Base-by-base conservation (phyloP, 2,113 vertebrate species). In the Scatophagus argus region DNA sequence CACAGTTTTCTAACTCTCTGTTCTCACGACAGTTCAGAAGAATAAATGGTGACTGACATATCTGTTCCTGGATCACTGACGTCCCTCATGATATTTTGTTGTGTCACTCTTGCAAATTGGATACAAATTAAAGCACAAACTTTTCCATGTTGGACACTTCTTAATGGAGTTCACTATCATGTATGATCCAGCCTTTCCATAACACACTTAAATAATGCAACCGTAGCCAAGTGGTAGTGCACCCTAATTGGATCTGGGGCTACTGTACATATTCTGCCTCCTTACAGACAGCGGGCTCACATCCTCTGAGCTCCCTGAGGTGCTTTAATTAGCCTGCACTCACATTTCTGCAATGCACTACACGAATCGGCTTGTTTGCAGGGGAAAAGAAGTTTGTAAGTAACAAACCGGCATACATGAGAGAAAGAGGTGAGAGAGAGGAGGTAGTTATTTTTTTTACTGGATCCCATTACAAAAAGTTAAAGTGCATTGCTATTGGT, bases 161-260 rank as follows among this genome's bases (percentile, higher is more conserved):
- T 68, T 74, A 63, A 69, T 49, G 58, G 23, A 25, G 0, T 41
- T 83, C 34, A 60, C 58, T 16, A 51, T 68, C 47, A 66, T 61
- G 23, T 49, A n/a, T 58, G 49, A 55, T 81, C 81, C 70, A 74
- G 19, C 61, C 41, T n/a, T 58, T 85, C 39, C 51, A 46, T 47
- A 65, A 51, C 61, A 52, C 41, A 5, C 69, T 85, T 92, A 77
- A 92, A 82, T 91, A 91, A 91, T 87, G 80, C 85, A 91, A 34
- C 38, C 52, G 70, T 21, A 64, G 71, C 66, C 69, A 71, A 63
- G 79, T 77, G 59, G 29, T 65, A 31, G 67, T 73, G 73, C 67
- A 74, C 38, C 54, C 62, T 88, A 89, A 93, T 80, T 90, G 85
- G 84, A 79, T 80, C 70, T 38, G 74, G 67, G 82, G 51, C 61